Conservation (phyloP, 2,113 vertebrate genomes). For the Marmota flaviventris region DNA sequence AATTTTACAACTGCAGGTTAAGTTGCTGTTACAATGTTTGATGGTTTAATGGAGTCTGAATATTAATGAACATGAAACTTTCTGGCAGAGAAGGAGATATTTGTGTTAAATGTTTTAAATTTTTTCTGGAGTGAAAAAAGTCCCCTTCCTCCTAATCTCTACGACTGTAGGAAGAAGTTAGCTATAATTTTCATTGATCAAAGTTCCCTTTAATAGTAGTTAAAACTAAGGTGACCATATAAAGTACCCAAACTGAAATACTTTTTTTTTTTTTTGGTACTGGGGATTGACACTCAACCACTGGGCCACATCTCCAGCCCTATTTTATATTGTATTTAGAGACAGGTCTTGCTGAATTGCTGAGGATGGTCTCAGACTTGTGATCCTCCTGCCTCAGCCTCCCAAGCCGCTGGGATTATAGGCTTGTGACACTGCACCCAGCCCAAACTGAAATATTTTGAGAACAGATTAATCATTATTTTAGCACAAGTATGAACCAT, state of each 20-base stretch:
- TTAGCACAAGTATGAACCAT: background rate
- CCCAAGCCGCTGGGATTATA: too few species aligned
- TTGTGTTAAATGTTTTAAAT: slow-evolving; percentile 37
- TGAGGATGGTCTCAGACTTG: too few species aligned
- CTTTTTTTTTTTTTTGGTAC: background rate
- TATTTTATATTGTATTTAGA: too few species aligned
- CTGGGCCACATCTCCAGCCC: too few species aligned
- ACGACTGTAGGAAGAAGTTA: slow-evolving; percentile 19
- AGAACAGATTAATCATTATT: background rate
- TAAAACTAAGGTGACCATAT: background rate
- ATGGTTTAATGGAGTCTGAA: background rate
- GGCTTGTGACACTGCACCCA: too few species aligned
- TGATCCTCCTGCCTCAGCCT: too few species aligned
- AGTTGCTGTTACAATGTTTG: background rate
- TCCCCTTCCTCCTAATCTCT: background rate
- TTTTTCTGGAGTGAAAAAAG: slow-evolving; percentile 10
- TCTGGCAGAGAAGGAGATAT: background rate
- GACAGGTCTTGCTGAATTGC: too few species aligned
- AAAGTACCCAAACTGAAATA: slow-evolving; percentile 22
- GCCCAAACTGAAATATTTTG: slow-evolving; percentile 33
- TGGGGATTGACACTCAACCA: too few species aligned
- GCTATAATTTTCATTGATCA: slow-evolving; percentile 37
- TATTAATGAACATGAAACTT: slow-evolving; percentile 32
- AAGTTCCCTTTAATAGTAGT: background rate
- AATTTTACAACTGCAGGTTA: background rate